Percentiles rank a stretch among this genome's conserved stretches.
Conservation (phyloP, 2,888 invertebrate genomes). For the Amiota mariae region DNA sequence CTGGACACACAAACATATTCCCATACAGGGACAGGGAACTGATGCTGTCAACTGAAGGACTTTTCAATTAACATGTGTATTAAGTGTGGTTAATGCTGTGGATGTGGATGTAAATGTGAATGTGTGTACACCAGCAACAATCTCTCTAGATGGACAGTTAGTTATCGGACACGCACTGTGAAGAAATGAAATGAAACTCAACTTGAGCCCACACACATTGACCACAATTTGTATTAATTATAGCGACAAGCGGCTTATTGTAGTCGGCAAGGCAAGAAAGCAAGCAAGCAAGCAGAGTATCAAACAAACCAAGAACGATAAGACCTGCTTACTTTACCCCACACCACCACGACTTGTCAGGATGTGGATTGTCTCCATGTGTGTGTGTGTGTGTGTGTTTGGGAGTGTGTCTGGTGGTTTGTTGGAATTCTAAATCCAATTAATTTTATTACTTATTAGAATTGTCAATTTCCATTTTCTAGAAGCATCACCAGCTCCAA, state of each 20-base stretch:
- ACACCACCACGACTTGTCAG: no score
- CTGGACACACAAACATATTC: constrained; percentile 2
- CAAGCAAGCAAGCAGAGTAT: not conserved
- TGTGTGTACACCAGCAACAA: not conserved
- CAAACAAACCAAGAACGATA: not conserved
- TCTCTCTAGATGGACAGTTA: not conserved
- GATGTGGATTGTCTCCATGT: not conserved
- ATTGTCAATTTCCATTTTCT: constrained; percentile 41
- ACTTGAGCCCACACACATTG: constrained; percentile 23
- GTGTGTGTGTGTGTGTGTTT: constrained; percentile 13
- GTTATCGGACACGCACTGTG: not conserved
- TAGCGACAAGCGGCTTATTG: constrained; percentile 38
- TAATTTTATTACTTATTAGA: constrained; percentile 51
- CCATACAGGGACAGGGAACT: not conserved
- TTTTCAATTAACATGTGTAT: constrained; percentile 63
- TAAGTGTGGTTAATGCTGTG: constrained; percentile 50
- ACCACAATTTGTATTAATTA: constrained; percentile 52
- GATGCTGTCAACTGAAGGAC: constrained; percentile 51
- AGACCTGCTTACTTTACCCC: no score
- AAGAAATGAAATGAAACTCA: not conserved
- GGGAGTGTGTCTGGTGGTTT: not conserved
- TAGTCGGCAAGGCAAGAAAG: not conserved
- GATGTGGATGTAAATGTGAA: constrained; percentile 1
- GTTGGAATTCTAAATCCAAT: constrained; percentile 45
- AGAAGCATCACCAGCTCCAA: constrained; percentile 10